Percentiles rank a stretch among this genome's conserved stretches.
Evolutionary conservation across 2,113 vertebrate genomes (phyloP).

Genomic region (Lota lota): DNA sequence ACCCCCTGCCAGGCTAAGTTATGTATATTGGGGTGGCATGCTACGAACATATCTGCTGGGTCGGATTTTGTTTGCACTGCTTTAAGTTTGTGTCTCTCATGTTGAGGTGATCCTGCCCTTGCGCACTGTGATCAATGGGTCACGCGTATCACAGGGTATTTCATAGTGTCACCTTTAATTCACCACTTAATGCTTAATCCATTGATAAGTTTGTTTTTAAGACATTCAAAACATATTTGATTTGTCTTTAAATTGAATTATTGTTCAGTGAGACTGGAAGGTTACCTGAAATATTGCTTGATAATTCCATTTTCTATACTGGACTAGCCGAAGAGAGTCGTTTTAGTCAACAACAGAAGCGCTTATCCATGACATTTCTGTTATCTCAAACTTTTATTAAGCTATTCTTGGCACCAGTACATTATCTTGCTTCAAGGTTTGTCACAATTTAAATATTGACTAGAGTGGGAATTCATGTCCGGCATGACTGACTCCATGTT

Average conservation of each 20-base stretch:
- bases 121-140: no score
- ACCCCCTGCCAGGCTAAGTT: no score
- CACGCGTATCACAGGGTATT: slow-evolving; percentile 20
- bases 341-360: slow-evolving; percentile 7
- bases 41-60: no score
- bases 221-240: slow-evolving; percentile 37
- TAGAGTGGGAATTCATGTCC: slow-evolving; percentile 1
- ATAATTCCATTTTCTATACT: slow-evolving; percentile 44
- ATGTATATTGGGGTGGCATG: no score
- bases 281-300: slow-evolving; percentile 24
- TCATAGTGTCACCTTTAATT: slow-evolving; percentile 30
- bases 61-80: no score
- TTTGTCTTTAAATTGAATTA: slow-evolving; percentile 38
- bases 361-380: slow-evolving; percentile 25
- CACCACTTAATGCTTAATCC: slow-evolving; percentile 43
- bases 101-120: neutral
- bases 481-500: neutral
- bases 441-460: neutral
- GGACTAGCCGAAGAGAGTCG: slow-evolving; percentile 17
- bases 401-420: slow-evolving; percentile 8
- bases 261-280: slow-evolving; percentile 26
- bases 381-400: slow-evolving; percentile 16
- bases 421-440: neutral
- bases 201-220: slow-evolving; percentile 33
- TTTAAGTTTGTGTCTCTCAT: neutral